Evolutionary conservation across 2,888 invertebrate species (phyloP).

Genomic region (Orthosia incerta): DNA sequence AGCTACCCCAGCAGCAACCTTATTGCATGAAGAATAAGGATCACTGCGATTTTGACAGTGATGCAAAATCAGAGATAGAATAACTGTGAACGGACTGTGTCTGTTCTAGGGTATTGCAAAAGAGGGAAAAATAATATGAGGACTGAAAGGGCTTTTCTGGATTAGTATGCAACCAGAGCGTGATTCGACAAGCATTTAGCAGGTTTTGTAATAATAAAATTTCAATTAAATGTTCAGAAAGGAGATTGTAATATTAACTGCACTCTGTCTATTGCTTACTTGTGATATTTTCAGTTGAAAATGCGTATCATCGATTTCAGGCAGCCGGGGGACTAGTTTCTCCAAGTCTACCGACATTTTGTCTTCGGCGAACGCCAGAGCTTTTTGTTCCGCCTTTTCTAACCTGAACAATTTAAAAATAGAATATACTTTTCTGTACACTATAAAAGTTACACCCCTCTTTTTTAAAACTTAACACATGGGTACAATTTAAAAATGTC

Average conservation of each 20-base stretch:
- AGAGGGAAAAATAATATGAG: no score
- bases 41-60: neutral
- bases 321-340: constrained; percentile 88
- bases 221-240: neutral
- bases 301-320: constrained; percentile 91
- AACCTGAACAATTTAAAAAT: constrained; percentile 75
- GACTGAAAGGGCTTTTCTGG: no score
- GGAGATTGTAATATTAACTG: no score
- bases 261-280: constrained; percentile 78
- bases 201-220: neutral
- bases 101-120: no score
- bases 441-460: no score
- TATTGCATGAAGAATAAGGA: neutral
- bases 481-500: constrained; percentile 24
- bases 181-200: neutral
- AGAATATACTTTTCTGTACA: no score
- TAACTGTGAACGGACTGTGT: no score
- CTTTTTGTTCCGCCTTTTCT: constrained; percentile 87
- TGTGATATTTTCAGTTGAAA: constrained; percentile 90
- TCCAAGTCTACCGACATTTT: constrained; percentile 68
- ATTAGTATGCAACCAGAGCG: neutral
- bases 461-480: no score
- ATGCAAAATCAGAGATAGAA: neutral
- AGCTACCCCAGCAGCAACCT: no score
- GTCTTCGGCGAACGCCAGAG: constrained; percentile 76